Evolutionary conservation across 2,888 invertebrate genomes (phyloP).

Genomic region (Leptura quadrifasciata): DNA sequence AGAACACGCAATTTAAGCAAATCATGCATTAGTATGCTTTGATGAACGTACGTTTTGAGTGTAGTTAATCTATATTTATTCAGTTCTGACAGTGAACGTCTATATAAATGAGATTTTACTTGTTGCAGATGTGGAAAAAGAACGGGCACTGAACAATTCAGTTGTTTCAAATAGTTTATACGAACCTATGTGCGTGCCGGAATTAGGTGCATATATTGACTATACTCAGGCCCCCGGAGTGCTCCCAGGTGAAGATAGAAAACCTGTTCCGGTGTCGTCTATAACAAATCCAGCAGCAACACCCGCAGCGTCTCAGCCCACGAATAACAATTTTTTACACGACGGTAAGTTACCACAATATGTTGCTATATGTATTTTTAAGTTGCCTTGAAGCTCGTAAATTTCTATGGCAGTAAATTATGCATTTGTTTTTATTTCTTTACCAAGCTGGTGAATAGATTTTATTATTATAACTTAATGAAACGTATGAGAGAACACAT

Average conservation of each 20-base stretch:
- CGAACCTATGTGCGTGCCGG: slow-evolving; percentile 86
- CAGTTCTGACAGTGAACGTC: not conserved
- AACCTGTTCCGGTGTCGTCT: slow-evolving; percentile 67
- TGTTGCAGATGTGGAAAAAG: slow-evolving; percentile 85
- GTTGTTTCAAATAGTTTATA: slow-evolving; percentile 84
- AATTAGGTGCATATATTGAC: slow-evolving; percentile 82
- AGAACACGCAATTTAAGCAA: too few species aligned
- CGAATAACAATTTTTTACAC: slow-evolving; percentile 73
- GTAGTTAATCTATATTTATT: too few species aligned
- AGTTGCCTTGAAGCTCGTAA: not conserved
- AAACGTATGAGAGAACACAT: too few species aligned
- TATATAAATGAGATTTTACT: not conserved
- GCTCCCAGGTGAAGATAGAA: slow-evolving; percentile 72
- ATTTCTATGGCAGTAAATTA: not conserved
- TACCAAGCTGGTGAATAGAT: too few species aligned
- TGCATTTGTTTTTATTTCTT: not conserved
- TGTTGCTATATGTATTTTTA: not conserved
- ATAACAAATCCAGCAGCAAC: slow-evolving; percentile 70
- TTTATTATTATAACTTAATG: too few species aligned
- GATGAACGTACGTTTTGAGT: too few species aligned
- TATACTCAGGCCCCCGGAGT: slow-evolving; percentile 71
- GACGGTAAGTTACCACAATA: slow-evolving; percentile 75
- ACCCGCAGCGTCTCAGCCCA: slow-evolving; percentile 65
- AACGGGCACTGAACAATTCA: slow-evolving; percentile 81
- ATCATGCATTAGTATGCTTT: too few species aligned